Percentiles rank a stretch among this genome's conserved stretches.
Evolutionary conservation across 2,797 vertebrate genomes (phyloP).

Genomic region (Tamandua tetradactyla): DNA sequence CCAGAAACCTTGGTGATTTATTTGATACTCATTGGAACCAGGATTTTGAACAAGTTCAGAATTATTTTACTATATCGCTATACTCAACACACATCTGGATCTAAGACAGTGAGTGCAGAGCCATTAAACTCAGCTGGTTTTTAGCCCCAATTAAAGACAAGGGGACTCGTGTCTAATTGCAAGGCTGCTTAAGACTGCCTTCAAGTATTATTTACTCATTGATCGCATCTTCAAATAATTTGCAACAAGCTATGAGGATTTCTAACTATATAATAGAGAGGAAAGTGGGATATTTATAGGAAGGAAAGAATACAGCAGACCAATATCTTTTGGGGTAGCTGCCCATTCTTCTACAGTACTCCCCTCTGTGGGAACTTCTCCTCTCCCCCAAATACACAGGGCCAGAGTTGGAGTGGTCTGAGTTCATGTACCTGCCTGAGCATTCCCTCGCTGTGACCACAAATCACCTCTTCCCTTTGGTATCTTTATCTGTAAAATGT

Average conservation of each 20-base stretch:
- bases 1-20: neutral
- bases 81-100: neutral
- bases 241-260: conserved; percentile 14
- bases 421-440: neutral
- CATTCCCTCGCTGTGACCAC: neutral
- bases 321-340: neutral
- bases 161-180: neutral
- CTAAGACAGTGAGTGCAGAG: neutral
- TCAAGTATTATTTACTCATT: neutral
- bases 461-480: neutral
- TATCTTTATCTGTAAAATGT: neutral
- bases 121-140: conserved; percentile 3
- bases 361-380: neutral
- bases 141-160: neutral
- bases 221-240: neutral
- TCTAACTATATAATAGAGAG: neutral
- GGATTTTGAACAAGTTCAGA: neutral
- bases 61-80: neutral
- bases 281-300: neutral
- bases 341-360: neutral
- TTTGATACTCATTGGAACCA: neutral
- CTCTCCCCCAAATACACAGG: neutral
- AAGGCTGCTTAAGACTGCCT: neutral
- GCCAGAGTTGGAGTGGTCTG: neutral
- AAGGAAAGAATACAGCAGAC: neutral